Percentiles rank a stretch among this genome's conserved stretches.
These are phyloP conservation scores for Lophius americanus DNA, from an alignment of 2,797 vertebrate genomes.

Conservation along the genomic window DNA sequence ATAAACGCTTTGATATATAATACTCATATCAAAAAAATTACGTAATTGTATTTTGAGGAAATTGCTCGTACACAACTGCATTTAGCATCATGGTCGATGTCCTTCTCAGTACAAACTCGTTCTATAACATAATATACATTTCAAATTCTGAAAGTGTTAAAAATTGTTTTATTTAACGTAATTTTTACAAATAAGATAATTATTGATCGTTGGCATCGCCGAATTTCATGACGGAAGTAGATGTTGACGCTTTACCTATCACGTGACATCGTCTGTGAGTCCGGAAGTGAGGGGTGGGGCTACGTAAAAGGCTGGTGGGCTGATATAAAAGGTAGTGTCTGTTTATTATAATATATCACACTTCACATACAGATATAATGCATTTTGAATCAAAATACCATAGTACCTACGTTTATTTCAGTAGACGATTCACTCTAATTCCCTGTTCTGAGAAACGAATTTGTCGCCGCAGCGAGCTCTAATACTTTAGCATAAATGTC, in stretches of 20 bases:
- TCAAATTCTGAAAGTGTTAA: too few species aligned
- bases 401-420: not conserved
- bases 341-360: rapidly evolving
- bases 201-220: too few species aligned
- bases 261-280: constrained; percentile 52
- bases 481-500: constrained; percentile 24
- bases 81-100: too few species aligned
- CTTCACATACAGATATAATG: not conserved
- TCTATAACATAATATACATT: too few species aligned
- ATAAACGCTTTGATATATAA: too few species aligned
- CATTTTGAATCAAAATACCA: not conserved
- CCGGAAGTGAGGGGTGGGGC: constrained; percentile 64
- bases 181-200: too few species aligned
- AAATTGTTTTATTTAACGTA: too few species aligned
- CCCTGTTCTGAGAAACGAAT: too few species aligned
- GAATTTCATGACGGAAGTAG: not conserved
- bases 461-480: constrained; percentile 30
- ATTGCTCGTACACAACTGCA: too few species aligned
- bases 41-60: too few species aligned
- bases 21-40: too few species aligned
- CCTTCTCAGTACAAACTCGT: too few species aligned
- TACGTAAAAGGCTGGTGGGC: constrained; percentile 30
- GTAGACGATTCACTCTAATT: rapidly evolving
- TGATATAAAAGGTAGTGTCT: constrained; percentile 55
- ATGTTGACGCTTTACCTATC: constrained; percentile 30